Evolutionary conservation across 35 echinoderm and acorn worm species (phyloP).

Genomic region (Hemicentrotus pulcherrimus): DNA sequence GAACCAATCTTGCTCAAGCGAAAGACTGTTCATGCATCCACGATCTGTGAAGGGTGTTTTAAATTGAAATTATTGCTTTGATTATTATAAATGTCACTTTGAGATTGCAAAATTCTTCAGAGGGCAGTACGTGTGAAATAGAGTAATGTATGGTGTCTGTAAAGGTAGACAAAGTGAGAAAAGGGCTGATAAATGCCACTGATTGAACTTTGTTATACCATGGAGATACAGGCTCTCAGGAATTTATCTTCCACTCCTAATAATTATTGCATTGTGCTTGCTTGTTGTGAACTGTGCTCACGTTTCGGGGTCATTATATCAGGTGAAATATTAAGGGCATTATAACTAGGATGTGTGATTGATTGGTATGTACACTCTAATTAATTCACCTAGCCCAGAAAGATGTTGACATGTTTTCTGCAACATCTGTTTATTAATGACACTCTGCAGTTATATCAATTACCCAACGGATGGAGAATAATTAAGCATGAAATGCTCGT

Average conservation of each 20-base stretch:
- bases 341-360: not conserved
- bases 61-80: not conserved
- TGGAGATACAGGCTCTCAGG: not conserved
- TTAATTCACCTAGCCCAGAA: not conserved
- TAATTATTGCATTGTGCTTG: not conserved
- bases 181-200: not conserved
- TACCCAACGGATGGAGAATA: not conserved
- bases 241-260: not conserved
- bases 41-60: not conserved
- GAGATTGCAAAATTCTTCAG: not conserved
- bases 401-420: not conserved
- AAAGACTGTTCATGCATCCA: no score
- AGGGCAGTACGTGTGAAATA: not conserved
- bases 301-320: not conserved
- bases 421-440: not conserved
- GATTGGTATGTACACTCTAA: not conserved
- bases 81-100: not conserved
- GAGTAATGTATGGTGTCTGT: not conserved
- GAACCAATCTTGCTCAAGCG: no score
- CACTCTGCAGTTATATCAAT: not conserved
- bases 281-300: not conserved
- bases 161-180: not conserved
- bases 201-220: conserved; percentile 11
- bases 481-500: no score
- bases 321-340: not conserved